These are phyloP conservation scores for Tinea semifulvella DNA, from an alignment of 2,888 invertebrate species.

Conservation along the genomic window DNA sequence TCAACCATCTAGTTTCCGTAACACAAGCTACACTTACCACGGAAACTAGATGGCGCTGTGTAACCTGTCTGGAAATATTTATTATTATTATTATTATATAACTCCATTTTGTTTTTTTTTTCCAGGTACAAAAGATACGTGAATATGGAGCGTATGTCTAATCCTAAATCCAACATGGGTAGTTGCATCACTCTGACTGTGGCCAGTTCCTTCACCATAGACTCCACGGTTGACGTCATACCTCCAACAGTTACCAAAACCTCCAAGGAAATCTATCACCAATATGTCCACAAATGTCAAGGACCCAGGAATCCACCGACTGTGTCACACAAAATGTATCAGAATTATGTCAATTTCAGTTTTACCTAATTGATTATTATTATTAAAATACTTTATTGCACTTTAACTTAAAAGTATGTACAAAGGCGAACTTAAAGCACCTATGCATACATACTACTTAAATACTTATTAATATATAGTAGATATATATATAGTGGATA, in stretches of 20 bases:
- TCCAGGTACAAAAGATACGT: conserved; percentile 68
- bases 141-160: conserved; percentile 71
- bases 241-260: conserved; percentile 71
- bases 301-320: conserved; percentile 55
- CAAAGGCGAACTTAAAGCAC: too few species aligned
- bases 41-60: too few species aligned
- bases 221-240: conserved; percentile 69
- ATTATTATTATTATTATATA: too few species aligned
- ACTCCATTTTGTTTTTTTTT: conserved; percentile 8
- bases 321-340: conserved; percentile 34
- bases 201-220: conserved; percentile 70
- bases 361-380: too few species aligned
- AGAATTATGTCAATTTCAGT: conserved; percentile 44
- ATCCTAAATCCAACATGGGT: conserved; percentile 52
- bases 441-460: too few species aligned
- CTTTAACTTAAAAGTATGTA: too few species aligned
- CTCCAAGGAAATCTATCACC: conserved; percentile 71
- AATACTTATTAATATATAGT: too few species aligned
- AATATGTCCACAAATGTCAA: conserved; percentile 52
- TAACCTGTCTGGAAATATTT: too few species aligned
- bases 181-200: conserved; percentile 67
- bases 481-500: too few species aligned
- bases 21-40: too few species aligned
- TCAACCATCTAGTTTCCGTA: too few species aligned
- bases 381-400: too few species aligned